These are phyloP conservation scores for Aptenodytes patagonicus DNA, from an alignment of 2,113 vertebrate genomes.

Conservation along the genomic window DNA sequence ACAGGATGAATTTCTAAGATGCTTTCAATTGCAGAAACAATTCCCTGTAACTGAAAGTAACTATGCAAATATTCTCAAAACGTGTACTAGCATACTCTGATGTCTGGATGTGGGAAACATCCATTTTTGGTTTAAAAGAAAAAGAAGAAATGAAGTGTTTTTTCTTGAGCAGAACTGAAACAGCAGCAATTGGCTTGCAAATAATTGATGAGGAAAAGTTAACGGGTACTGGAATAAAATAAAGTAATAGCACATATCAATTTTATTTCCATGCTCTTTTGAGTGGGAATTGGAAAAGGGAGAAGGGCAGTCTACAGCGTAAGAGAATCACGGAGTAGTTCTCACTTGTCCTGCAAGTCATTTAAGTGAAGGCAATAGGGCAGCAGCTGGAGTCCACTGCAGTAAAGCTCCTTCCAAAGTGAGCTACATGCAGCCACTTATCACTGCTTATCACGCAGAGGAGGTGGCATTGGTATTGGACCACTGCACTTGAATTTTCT, in stretches of 20 bases:
- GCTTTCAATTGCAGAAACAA: neutral
- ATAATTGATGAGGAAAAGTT: neutral
- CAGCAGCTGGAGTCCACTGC: neutral
- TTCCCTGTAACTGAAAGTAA: neutral
- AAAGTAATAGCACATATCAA: neutral
- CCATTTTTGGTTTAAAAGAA: neutral
- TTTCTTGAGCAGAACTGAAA: neutral
- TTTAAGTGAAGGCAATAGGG: neutral
- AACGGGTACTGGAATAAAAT: neutral
- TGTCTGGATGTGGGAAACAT: neutral
- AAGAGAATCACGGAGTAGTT: neutral
- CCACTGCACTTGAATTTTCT: neutral
- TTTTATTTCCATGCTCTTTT: neutral
- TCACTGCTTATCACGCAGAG: neutral
- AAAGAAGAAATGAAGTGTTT: neutral
- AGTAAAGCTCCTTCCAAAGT: neutral
- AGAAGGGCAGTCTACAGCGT: neutral
- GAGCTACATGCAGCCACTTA: neutral
- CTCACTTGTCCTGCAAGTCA: neutral
- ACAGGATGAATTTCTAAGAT: neutral
- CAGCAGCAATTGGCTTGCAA: neutral
- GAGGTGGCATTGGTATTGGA: accelerated
- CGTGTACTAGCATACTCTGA: neutral
- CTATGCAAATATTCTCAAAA: neutral
- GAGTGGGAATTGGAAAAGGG: neutral